Evolutionary conservation across 2,888 invertebrate genomes (phyloP), one percentile per base, ranked within the genome.

Genomic region (Lycophotia porphyrea): DNA sequence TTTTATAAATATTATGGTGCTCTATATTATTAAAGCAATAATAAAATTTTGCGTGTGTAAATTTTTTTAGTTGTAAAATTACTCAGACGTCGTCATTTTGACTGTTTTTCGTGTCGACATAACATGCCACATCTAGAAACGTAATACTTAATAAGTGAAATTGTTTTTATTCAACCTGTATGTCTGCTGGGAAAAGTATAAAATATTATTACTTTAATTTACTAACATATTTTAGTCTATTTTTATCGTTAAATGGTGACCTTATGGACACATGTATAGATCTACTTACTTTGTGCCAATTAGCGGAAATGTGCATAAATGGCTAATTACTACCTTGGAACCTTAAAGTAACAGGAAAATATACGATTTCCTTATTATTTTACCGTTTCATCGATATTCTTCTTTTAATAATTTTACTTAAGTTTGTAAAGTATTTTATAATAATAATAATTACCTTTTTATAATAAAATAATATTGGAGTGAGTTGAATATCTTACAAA

Each of bases 11-110:
- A 58, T 34, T 47, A 70, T 64, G 77, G 77, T 77, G 77, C 77
- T 78, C 78, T 71, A 71, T 78, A 77, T 71, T 77, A 72, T 42
- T 65, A 78, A n/a, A n/a, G 77, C 47, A 77, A 77, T 77, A 77
- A 27, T 27, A 49, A 24, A 8, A 47, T 31, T 58, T 44, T 18
- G 8, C 0, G n/a, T 39, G n/a, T 18, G 3, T 9, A 24, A 8
- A 24, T 60, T 55, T 34, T 27, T 71, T 15, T n/a, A 5, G 34
- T 70, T 27, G 21, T 68, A 27, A 27, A 18, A 61, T 39, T 8
- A 60, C 36, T 47, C 9, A 47, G 18, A 18, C 2, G 7, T 34
- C 42, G n/a, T 42, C 2, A 21, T 13, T 47, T 36, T 7, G 0
- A 39, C 0, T 27, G 8, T 47, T 27, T 9, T 5, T 21, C 13